A percentile compares a stretch with the other conserved stretches of the same genome.
Evolutionary conservation across 1,140 invertebrate species (phyloP).

Genomic region (Aricia agestis): DNA sequence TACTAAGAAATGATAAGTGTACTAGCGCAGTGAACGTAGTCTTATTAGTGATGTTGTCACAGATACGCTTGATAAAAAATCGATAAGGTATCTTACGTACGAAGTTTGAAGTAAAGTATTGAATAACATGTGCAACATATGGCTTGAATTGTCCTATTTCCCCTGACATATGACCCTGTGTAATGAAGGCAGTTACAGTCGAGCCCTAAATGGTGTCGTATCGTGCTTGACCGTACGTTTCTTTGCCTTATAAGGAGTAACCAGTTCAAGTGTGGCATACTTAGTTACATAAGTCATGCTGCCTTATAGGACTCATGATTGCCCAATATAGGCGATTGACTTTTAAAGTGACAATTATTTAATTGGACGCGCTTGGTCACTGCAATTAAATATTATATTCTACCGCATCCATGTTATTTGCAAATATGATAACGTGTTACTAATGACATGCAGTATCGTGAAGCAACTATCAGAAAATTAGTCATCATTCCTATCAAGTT

Average conservation of each 20-base stretch:
- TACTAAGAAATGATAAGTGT: background rate
- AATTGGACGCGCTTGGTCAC: slow-evolving; percentile 29
- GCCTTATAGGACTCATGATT: slow-evolving; percentile 48
- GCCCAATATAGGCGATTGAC: slow-evolving; percentile 17
- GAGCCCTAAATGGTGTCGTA: slow-evolving; percentile 58
- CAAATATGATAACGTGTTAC: too few relatives aligned
- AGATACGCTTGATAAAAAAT: slow-evolving; percentile 13
- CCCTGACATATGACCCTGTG: slow-evolving; percentile 67
- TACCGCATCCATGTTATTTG: too few relatives aligned
- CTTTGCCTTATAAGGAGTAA: slow-evolving; percentile 57
- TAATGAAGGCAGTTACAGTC: slow-evolving; percentile 61
- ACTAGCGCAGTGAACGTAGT: background rate
- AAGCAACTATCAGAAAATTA: background rate
- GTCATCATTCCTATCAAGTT: background rate
- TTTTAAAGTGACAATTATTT: slow-evolving; percentile 21
- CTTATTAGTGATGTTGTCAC: slow-evolving; percentile 4
- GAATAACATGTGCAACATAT: slow-evolving; percentile 43
- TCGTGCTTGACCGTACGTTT: slow-evolving; percentile 56
- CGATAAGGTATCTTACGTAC: slow-evolving; percentile 8
- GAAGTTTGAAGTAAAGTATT: background rate
- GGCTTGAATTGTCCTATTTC: slow-evolving; percentile 58
- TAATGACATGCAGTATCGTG: background rate
- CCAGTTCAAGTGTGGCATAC: slow-evolving; percentile 56
- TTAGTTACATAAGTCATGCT: slow-evolving; percentile 65
- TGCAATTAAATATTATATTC: background rate